These are phyloP conservation scores for Phalacrocorax aristotelis DNA, from an alignment of 2,113 vertebrate genomes.

Conservation along the genomic window DNA sequence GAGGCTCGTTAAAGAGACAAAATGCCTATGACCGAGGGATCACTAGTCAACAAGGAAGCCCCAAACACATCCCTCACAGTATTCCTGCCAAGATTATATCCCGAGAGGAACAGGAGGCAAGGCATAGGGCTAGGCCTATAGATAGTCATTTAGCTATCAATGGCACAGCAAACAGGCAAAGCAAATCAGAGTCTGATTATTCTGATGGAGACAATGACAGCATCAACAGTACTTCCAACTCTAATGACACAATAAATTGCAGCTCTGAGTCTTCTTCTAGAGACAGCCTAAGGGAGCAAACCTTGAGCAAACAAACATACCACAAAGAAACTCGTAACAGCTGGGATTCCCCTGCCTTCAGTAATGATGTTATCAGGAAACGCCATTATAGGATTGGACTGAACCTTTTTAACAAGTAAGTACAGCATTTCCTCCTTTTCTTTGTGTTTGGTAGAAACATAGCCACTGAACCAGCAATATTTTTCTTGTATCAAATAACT, in stretches of 20 bases:
- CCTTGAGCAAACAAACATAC: constrained; percentile 95
- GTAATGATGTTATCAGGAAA: constrained; percentile 94
- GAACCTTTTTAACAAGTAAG: constrained; percentile 99
- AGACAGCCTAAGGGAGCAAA: constrained; percentile 94
- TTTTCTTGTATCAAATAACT: neutral
- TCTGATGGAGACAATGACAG: constrained; percentile 97
- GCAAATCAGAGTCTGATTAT: constrained; percentile 96
- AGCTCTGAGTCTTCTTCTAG: constrained; percentile 95
- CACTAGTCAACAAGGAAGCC: constrained; percentile 86
- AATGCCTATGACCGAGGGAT: constrained; percentile 82
- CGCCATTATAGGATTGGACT: constrained; percentile 95
- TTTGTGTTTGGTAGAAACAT: neutral
- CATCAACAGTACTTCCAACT: constrained; percentile 98
- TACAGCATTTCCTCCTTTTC: neutral
- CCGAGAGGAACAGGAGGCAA: constrained; percentile 83
- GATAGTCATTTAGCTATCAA: constrained; percentile 93
- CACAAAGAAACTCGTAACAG: constrained; percentile 98
- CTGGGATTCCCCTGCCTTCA: constrained; percentile 98
- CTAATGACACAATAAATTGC: constrained; percentile 97
- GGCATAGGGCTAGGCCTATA: constrained; percentile 82
- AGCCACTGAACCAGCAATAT: neutral
- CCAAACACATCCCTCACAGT: constrained; percentile 84
- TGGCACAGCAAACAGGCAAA: constrained; percentile 89
- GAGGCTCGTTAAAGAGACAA: constrained; percentile 87
- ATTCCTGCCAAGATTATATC: constrained; percentile 81